Base-by-base conservation (phyloP, 2,113 vertebrate genomes). In the Chaenogobius annularis region DNA sequence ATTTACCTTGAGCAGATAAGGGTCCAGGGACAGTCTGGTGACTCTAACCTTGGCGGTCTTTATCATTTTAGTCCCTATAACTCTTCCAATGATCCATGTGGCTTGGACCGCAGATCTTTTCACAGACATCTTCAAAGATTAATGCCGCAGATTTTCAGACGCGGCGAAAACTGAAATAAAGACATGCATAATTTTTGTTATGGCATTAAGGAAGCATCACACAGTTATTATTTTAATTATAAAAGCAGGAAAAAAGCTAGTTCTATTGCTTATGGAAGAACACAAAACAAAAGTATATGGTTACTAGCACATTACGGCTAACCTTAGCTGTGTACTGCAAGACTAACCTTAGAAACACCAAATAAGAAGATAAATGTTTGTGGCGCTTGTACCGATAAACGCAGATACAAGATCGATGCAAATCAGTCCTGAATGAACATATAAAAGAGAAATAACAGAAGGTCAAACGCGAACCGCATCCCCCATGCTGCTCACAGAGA, bases 11-110 rank as follows among this genome's bases (percentile, higher is more conserved):
- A 97, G 86, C 78, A 99, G 92, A 80, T 98, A 97, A 0, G 94
- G 93, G 84, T 99, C 96, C 76, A 99, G 84, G 71, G 97, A 96
- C 3, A 99, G 94, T 72, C 98, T 94, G 0, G 96, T 98, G 3
- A 96, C 96, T 87, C 96, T 92, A 73, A 99, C 98, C 94, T 99
- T 99, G 11, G 96, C 96, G 0, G 97, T 99, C 86, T 96, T 96
- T 56, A 68, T 82, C 96, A 99, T 99, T 82, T 98, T 97, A 71
- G 97, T 99, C 58, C 98, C 97, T 63, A 98, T 95, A 0, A 99
- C 98, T 86, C 92, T 95, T 40, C 98, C 97, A 43, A 98, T 94
- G 48, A 98, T 87, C 97, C 97, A 99, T 83, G 93, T 96, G 17
- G 97, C 98, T 72, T 99, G 97, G 58, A 98, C 93, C 15, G 95